phyloP scores from a whole-genome alignment of 2,797 vertebrate species.

The Acanthornis magna region DNA sequence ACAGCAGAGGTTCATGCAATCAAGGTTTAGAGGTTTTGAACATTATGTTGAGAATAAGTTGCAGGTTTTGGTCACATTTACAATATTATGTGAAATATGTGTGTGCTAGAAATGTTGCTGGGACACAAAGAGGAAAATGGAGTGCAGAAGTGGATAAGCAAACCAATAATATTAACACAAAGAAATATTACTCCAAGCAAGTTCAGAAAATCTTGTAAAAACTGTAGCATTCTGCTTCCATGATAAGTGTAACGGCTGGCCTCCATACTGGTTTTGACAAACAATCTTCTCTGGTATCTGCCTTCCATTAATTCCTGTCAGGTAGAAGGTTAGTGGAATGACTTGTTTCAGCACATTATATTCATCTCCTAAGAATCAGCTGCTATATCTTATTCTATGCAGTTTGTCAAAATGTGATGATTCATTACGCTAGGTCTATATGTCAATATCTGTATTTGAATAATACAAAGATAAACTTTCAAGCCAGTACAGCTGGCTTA shows the following conservation, averaged over 20 bases:
- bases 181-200: background rate
- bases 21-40: background rate
- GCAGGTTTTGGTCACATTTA: background rate
- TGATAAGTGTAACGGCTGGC: background rate
- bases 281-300: background rate
- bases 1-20: background rate
- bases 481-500: background rate
- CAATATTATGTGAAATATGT: background rate
- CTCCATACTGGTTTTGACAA: background rate
- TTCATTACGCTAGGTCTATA: constrained; percentile 7
- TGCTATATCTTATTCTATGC: constrained; percentile 7
- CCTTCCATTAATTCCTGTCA: constrained; percentile 7
- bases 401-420: constrained; percentile 25
- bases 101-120: background rate
- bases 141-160: background rate
- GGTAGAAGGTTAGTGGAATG: background rate
- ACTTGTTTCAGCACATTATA: constrained; percentile 7
- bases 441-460: constrained; percentile 27
- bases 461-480: constrained; percentile 33
- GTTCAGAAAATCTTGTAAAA: background rate
- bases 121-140: background rate
- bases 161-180: background rate
- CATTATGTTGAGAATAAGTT: background rate
- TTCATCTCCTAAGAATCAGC: background rate
- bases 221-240: background rate